Conservation (phyloP, 2,113 vertebrate genomes). For the Peromyscus maniculatus region DNA sequence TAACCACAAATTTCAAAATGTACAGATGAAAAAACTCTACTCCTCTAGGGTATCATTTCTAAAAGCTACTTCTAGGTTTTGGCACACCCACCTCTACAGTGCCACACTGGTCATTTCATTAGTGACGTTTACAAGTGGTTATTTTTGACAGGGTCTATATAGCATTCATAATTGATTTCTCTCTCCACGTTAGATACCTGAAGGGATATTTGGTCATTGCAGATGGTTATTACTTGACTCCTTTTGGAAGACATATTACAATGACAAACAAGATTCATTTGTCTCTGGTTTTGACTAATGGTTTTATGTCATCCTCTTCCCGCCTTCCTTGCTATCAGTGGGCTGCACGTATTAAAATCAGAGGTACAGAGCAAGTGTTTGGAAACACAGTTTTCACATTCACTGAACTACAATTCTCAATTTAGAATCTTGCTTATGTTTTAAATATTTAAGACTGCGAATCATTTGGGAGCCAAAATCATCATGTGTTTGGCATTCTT, state of each 20-base stretch:
- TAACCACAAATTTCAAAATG: constrained; percentile 26
- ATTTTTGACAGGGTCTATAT: neutral
- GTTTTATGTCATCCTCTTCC: neutral
- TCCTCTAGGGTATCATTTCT: constrained; percentile 29
- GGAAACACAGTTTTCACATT: constrained; percentile 63
- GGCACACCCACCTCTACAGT: neutral
- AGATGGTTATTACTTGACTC: constrained; percentile 36
- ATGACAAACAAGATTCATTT: constrained; percentile 5
- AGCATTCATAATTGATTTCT: neutral
- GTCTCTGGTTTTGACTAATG: constrained; percentile 30
- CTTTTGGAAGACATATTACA: neutral
- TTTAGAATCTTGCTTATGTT: constrained; percentile 56
- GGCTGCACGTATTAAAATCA: constrained; percentile 47
- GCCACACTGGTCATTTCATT: neutral
- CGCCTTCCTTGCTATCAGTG: neutral
- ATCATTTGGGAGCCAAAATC: constrained; percentile 65
- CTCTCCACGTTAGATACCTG: neutral
- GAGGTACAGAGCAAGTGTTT: constrained; percentile 64
- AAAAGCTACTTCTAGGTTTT: neutral
- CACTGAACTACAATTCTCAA: constrained; percentile 42
- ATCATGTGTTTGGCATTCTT: constrained; percentile 84
- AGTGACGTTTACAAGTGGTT: constrained; percentile 23
- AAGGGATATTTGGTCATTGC: constrained; percentile 23
- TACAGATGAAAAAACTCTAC: neutral
- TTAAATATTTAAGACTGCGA: constrained; percentile 75